Evolutionary conservation across 2,888 invertebrate species (phyloP).

Genomic region (Marronus borbonicus): DNA sequence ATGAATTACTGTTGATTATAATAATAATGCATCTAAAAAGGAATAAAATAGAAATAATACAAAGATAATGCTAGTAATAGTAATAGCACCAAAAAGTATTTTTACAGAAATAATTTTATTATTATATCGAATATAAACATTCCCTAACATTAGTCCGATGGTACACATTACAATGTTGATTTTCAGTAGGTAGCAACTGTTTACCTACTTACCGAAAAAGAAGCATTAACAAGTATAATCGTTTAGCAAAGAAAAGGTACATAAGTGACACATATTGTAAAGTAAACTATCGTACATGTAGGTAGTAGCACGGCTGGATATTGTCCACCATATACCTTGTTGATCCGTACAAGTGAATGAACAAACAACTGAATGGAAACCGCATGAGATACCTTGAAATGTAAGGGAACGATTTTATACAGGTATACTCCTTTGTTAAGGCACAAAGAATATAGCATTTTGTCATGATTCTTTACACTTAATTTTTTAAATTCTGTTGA

Average conservation of each 20-base stretch:
- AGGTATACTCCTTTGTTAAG: not conserved
- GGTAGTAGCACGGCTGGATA: not conserved
- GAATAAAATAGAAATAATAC: too few species aligned
- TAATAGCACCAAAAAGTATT: too few species aligned
- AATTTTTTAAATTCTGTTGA: too few species aligned
- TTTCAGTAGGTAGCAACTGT: not conserved
- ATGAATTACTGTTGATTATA: too few species aligned
- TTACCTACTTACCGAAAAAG: constrained; percentile 13
- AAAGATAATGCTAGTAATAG: too few species aligned
- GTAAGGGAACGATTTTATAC: not conserved
- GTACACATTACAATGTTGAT: too few species aligned
- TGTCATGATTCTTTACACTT: too few species aligned
- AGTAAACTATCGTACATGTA: constrained; percentile 6
- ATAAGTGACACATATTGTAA: constrained; percentile 22
- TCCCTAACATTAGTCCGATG: too few species aligned
- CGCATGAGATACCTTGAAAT: not conserved
- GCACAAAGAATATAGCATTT: not conserved
- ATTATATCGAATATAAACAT: too few species aligned
- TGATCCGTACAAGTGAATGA: constrained; percentile 13
- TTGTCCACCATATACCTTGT: not conserved
- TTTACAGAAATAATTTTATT: too few species aligned
- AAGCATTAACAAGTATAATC: not conserved
- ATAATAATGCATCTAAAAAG: too few species aligned
- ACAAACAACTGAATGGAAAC: constrained; percentile 11
- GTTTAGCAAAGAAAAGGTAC: not conserved